These are phyloP conservation scores for Amphibalanus amphitrite DNA, from an alignment of 1,140 invertebrate genomes.

Conservation along the genomic window DNA sequence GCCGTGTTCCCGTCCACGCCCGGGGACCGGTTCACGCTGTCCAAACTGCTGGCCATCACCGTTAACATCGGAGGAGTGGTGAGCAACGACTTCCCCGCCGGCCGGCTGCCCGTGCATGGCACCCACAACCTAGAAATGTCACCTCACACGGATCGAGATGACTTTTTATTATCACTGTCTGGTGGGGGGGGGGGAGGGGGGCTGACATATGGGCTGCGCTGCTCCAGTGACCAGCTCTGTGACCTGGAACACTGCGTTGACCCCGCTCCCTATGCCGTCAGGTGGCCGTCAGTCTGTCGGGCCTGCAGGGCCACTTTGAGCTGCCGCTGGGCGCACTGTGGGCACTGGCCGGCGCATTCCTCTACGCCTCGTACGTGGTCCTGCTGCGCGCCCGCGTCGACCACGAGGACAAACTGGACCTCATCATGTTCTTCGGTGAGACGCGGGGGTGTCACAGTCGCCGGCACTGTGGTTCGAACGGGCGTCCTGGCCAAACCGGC, in stretches of 20 bases:
- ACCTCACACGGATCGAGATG: no score
- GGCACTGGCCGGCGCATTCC: slow-evolving; percentile 59
- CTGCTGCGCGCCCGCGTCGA: slow-evolving; percentile 60
- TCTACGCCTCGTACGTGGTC: slow-evolving; percentile 68
- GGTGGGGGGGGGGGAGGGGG: no score
- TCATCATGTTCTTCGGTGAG: slow-evolving; percentile 72
- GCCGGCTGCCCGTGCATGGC: no score
- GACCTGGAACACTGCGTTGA: no score
- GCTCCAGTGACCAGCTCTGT: no score
- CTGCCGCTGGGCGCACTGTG: slow-evolving; percentile 51
- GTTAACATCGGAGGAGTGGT: slow-evolving; percentile 60
- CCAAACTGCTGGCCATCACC: slow-evolving; percentile 57
- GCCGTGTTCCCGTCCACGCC: slow-evolving; percentile 57
- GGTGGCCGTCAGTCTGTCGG: slow-evolving; percentile 50
- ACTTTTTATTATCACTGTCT: no score
- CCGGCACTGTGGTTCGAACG: no score
- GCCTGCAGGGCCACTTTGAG: slow-evolving; percentile 35
- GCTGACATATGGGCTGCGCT: no score
- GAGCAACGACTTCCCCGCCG: no score
- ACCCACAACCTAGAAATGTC: no score
- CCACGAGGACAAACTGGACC: slow-evolving; percentile 70
- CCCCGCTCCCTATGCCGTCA: slow-evolving; percentile 29
- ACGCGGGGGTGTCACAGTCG: no score
- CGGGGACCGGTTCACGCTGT: slow-evolving; percentile 55
- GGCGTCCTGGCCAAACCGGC: no score